A percentile compares a stretch with the other conserved stretches of the same genome.
Evolutionary conservation across 2,113 vertebrate genomes (phyloP).

Genomic region (Nothocercus nigrocapillus): DNA sequence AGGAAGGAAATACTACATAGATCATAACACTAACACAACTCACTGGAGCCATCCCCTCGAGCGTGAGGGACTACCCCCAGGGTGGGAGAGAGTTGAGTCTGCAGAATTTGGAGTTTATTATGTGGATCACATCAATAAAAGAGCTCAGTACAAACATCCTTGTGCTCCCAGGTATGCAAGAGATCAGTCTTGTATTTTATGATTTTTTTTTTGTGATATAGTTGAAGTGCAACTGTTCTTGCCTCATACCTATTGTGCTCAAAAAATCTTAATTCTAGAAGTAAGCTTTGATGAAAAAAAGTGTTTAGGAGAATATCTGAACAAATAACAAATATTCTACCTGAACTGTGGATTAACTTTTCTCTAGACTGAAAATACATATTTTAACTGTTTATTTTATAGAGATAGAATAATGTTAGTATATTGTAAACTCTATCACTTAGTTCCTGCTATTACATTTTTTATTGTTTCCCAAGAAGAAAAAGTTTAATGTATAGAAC

Average conservation of each 20-base stretch:
- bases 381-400: accelerated
- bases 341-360: background rate
- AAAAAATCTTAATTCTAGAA: background rate
- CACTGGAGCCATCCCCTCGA: conserved; percentile 99
- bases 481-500: background rate
- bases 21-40: conserved; percentile 98
- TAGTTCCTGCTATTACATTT: background rate
- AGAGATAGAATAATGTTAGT: background rate
- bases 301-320: background rate
- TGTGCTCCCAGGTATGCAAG: conserved; percentile 91
- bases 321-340: background rate
- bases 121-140: conserved; percentile 96
- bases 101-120: conserved; percentile 96
- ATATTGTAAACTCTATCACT: background rate
- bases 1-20: conserved; percentile 97
- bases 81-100: conserved; percentile 96
- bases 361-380: background rate
- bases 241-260: accelerated
- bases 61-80: conserved; percentile 93
- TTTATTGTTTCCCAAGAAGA: background rate
- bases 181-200: background rate
- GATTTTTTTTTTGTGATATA: background rate
- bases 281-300: background rate
- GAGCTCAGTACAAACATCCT: conserved; percentile 94
- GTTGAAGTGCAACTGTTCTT: background rate